Base-by-base conservation (phyloP, 1,140 invertebrate species). In the Papilio polyxenes region DNA sequence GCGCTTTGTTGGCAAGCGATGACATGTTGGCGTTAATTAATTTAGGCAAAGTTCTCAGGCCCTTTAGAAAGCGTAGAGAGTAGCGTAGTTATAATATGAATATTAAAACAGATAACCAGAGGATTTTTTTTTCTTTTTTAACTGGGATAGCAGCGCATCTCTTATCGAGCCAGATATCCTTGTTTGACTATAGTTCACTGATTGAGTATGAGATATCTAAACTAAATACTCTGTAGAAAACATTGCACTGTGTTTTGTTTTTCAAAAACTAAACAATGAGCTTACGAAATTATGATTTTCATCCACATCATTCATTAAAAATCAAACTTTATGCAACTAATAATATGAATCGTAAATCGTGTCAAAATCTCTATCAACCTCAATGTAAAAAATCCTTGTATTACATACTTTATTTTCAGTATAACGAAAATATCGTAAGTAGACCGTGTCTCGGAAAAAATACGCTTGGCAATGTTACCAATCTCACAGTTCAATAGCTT, bases 371-470 rank as follows among this genome's bases (percentile, higher is more conserved):
- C 20, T 65, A 65, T 72, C 65, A 72, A 72, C 2, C 31, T 37
- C 13, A 7, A 37, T 11, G 65, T 72, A 72, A 62, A 72, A 72
- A 72, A 72, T 40, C 13, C 15, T 13, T 72, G 31, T 72, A 72
- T 72, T 72, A 72, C 65, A 72, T 40, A 65, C 62, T 31, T 23
- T 40, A 72, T 72, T 72, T 62, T 72, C 31, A 2, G 11, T 72
- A 72, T 37, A 72, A 72, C 65, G 65, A 72, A 72, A 72, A 72
- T 72, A 72, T 72, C 65, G 23, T 72, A 72, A 72, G 65, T 72
- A 72, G 65, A 72, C 65, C 65, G 15, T 23, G 65, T 72, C 65
- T 72, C 65, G 65, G 65, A 72, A 72, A 72, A 72, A 72, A 40
- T 37, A 72, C 15, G 31, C 65, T 72, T 72, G 65, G 23, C 65